phyloP scores from a whole-genome alignment of 2,797 vertebrate genomes.

The Petrocephalus schoutedeni region DNA sequence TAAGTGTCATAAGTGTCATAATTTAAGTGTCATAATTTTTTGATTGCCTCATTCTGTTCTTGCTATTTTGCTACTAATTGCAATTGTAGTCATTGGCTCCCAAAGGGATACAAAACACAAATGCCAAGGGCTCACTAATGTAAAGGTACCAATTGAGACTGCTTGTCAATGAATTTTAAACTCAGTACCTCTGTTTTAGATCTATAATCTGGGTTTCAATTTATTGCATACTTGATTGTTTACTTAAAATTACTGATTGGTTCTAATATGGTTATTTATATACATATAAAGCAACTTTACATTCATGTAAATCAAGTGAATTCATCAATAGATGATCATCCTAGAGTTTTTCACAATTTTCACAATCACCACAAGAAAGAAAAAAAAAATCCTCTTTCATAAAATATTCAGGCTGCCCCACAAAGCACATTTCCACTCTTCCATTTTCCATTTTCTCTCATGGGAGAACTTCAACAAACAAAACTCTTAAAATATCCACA shows the following conservation, averaged over 20 bases:
- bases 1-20: neutral
- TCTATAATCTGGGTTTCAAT: too few relatives aligned
- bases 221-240: too few relatives aligned
- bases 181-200: too few relatives aligned
- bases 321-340: neutral
- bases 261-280: too few relatives aligned
- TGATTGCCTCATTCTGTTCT: neutral
- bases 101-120: neutral
- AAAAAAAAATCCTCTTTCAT: neutral
- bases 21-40: neutral
- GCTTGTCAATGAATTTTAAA: neutral
- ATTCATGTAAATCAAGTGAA: constrained; percentile 15
- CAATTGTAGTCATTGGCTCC: neutral
- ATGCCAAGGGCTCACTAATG: neutral
- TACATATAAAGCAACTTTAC: neutral
- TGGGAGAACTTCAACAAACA: neutral
- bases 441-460: neutral
- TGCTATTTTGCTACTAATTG: neutral
- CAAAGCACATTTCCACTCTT: constrained; percentile 15
- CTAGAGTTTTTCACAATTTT: neutral
- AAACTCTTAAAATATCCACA: constrained; percentile 18
- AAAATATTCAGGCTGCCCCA: constrained; percentile 21
- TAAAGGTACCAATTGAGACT: neutral
- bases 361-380: neutral
- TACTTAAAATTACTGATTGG: too few relatives aligned